These are phyloP conservation scores for Scarus forsteni DNA, from an alignment of 2,797 vertebrate species.

Conservation along the genomic window DNA sequence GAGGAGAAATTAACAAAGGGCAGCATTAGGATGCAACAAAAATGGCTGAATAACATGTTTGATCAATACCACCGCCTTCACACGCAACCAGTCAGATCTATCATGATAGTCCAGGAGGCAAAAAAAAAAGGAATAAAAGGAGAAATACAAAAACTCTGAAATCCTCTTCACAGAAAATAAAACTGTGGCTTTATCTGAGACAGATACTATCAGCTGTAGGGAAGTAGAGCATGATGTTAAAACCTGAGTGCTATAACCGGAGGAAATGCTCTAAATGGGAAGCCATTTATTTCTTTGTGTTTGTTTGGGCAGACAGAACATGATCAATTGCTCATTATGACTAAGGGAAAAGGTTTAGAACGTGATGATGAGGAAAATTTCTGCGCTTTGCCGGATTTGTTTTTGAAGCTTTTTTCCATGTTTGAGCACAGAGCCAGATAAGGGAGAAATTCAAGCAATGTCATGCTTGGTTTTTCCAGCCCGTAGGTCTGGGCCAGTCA, in stretches of 20 bases:
- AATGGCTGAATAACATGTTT: constrained; percentile 33
- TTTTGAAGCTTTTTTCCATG: constrained; percentile 30
- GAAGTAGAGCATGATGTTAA: constrained; percentile 72
- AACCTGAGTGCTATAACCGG: constrained; percentile 68
- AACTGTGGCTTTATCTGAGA: constrained; percentile 67
- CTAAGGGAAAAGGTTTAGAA: constrained; percentile 58
- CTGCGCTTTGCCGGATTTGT: constrained; percentile 48
- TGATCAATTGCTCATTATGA: constrained; percentile 78
- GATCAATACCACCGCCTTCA: constrained; percentile 42
- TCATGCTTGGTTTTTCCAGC: constrained; percentile 58
- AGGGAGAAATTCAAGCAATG: constrained; percentile 51
- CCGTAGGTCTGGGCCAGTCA: constrained; percentile 61
- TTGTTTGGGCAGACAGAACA: constrained; percentile 54
- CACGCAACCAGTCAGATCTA: constrained; percentile 35
- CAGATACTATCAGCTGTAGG: constrained; percentile 70
- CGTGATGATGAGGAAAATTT: constrained; percentile 63
- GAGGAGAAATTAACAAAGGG: constrained; percentile 16
- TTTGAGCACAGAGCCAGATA: constrained; percentile 41
- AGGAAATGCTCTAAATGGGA: constrained; percentile 62
- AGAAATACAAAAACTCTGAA: constrained; percentile 20
- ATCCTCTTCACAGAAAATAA: constrained; percentile 66
- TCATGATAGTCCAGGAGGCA: constrained; percentile 43
- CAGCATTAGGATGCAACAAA: constrained; percentile 17
- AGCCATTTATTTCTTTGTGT: constrained; percentile 69
- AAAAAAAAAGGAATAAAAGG: constrained; percentile 17